phyloP scores from a whole-genome alignment of 2,797 vertebrate genomes.

The Pelodytes ibericus region DNA sequence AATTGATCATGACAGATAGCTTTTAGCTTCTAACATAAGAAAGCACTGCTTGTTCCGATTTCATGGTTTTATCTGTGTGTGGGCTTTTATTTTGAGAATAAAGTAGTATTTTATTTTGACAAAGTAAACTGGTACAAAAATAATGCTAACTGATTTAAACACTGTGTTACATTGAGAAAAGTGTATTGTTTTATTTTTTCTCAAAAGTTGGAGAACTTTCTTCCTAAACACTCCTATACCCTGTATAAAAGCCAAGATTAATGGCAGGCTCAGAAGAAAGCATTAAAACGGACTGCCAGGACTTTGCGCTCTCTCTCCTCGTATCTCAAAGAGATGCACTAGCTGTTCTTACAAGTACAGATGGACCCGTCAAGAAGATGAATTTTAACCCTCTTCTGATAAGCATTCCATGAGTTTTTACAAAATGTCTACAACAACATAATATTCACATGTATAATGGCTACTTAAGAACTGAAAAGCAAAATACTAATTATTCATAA shows the following conservation, averaged over 20 bases:
- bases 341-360: conserved; percentile 60
- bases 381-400: conserved; percentile 51
- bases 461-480: conserved; percentile 4
- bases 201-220: conserved; percentile 57
- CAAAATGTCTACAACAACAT: conserved; percentile 36
- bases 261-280: conserved; percentile 51
- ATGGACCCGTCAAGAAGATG: conserved; percentile 55
- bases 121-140: conserved; percentile 18
- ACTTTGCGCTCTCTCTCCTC: conserved; percentile 59
- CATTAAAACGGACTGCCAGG: conserved; percentile 56
- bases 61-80: background rate
- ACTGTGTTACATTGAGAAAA: conserved; percentile 29
- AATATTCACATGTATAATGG: conserved; percentile 41
- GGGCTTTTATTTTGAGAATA: conserved; percentile 7
- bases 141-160: conserved; percentile 29
- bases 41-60: conserved; percentile 1
- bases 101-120: conserved; percentile 30
- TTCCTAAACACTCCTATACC: conserved; percentile 46
- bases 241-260: conserved; percentile 54
- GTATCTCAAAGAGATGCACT: conserved; percentile 60
- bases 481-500: conserved; percentile 4
- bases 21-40: background rate
- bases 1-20: background rate
- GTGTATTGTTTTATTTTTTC: conserved; percentile 31
- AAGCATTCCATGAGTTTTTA: conserved; percentile 47